phyloP scores from a whole-genome alignment of 1,140 invertebrate genomes.

The Hetaerina americana region DNA sequence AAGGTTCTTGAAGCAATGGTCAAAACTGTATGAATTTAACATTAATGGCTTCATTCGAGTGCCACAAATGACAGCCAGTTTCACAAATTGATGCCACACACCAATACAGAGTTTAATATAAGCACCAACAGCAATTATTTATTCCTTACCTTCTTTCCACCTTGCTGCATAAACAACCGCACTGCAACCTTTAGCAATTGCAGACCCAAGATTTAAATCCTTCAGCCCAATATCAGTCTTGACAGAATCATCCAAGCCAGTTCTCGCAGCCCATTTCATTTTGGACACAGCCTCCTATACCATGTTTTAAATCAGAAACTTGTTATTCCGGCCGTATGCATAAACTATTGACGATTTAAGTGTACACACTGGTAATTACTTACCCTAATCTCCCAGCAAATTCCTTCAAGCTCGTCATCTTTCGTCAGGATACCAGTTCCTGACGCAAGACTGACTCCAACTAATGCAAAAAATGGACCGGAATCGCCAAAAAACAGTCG shows the following conservation, averaged over 20 bases:
- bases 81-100: too few relatives aligned
- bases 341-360: not conserved
- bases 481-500: conserved; percentile 54
- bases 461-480: conserved; percentile 56
- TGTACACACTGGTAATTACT: conserved; percentile 13
- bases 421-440: conserved; percentile 61
- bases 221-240: conserved; percentile 27
- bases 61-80: too few relatives aligned
- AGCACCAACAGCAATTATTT: too few relatives aligned
- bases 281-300: conserved; percentile 45
- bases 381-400: conserved; percentile 66
- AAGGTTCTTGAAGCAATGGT: too few relatives aligned
- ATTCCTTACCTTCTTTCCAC: conserved; percentile 28
- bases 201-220: conserved; percentile 50
- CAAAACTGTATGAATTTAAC: too few relatives aligned
- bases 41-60: too few relatives aligned
- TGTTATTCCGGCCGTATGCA: too few relatives aligned
- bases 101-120: too few relatives aligned
- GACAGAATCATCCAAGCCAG: conserved; percentile 10
- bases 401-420: conserved; percentile 61
- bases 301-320: conserved; percentile 9
- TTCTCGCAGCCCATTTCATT: conserved; percentile 37
- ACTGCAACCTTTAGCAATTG: conserved; percentile 68
- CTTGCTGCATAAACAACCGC: conserved; percentile 66
- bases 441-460: conserved; percentile 58